Percentiles rank a stretch among this genome's conserved stretches.
These are phyloP conservation scores for Papilio helenus DNA, from an alignment of 1,140 invertebrate genomes.

Conservation along the genomic window DNA sequence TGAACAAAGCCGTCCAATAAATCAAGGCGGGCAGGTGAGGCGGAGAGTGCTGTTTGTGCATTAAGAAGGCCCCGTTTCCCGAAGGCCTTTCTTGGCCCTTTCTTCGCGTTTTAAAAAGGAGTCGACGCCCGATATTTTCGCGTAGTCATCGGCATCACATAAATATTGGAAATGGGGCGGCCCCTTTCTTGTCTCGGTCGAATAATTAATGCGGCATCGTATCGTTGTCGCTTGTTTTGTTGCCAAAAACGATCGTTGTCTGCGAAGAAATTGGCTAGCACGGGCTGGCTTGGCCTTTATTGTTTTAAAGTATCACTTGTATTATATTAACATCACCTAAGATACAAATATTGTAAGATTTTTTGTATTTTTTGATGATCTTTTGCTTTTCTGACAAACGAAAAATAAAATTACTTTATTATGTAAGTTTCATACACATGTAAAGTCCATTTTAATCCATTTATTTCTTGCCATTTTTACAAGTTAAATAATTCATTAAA, in stretches of 20 bases:
- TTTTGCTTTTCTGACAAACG: not conserved
- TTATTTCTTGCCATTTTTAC: too few relatives aligned
- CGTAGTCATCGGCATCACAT: constrained; percentile 83
- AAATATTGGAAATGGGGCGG: constrained; percentile 82
- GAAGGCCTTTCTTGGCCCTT: constrained; percentile 78
- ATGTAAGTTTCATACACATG: not conserved
- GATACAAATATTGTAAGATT: not conserved
- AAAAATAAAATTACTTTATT: not conserved
- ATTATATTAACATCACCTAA: not conserved
- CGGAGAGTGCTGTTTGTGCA: constrained; percentile 79
- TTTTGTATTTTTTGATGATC: not conserved
- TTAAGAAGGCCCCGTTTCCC: constrained; percentile 76
- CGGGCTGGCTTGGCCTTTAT: constrained; percentile 42
- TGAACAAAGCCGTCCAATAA: constrained; percentile 80
- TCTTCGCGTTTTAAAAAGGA: constrained; percentile 82
- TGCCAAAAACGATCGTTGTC: constrained; percentile 68
- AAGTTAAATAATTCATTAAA: not conserved
- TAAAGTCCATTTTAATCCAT: too few relatives aligned
- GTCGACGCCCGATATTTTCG: constrained; percentile 80
- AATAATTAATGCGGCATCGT: constrained; percentile 79
- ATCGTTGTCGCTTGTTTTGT: constrained; percentile 76
- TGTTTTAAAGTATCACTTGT: constrained; percentile 39
- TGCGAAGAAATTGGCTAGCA: constrained; percentile 53
- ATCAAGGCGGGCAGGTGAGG: constrained; percentile 79
- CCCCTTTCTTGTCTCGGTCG: constrained; percentile 79